Conservation (phyloP, 1,140 invertebrate species). For the Drosophila tsacasi region DNA sequence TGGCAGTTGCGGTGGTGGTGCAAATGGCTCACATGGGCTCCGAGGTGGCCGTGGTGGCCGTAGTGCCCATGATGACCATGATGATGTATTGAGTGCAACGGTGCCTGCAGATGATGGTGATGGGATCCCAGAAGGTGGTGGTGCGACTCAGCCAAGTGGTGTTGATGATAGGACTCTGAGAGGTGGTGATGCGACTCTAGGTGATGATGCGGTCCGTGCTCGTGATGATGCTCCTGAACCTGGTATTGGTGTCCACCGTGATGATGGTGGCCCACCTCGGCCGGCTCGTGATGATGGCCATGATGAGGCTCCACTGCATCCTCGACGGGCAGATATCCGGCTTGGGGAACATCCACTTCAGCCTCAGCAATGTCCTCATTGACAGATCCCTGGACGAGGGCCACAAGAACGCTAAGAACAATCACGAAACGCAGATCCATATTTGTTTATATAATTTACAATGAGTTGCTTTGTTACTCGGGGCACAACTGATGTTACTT, state of each 20-base stretch:
- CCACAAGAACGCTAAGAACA: conserved; percentile 2
- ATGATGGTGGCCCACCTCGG: conserved; percentile 7
- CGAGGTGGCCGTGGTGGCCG: not conserved
- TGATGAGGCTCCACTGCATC: conserved; percentile 10
- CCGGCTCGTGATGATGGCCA: conserved; percentile 6
- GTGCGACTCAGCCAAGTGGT: conserved; percentile 21
- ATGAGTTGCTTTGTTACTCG: conserved; percentile 20
- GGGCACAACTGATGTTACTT: conserved; percentile 43
- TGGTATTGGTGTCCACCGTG: conserved; percentile 22
- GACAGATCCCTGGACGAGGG: conserved; percentile 15
- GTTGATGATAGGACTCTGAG: conserved; percentile 24
- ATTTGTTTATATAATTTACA: conserved; percentile 3
- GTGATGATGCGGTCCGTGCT: conserved; percentile 33
- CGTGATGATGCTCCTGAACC: conserved; percentile 19
- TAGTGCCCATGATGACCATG: not conserved
- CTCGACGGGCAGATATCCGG: conserved; percentile 22
- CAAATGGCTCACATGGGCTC: conserved; percentile 10
- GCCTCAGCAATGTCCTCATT: conserved; percentile 5
- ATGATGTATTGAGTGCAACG: not conserved
- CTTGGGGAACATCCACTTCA: conserved; percentile 18
- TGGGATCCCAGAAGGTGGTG: conserved; percentile 11
- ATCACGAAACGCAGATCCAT: conserved; percentile 29
- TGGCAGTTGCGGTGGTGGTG: conserved; percentile 47
- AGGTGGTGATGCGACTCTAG: conserved; percentile 28
- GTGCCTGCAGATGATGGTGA: conserved; percentile 12